Evolutionary conservation across 2,113 vertebrate genomes (phyloP).

Genomic region (Anguilla japonica): DNA sequence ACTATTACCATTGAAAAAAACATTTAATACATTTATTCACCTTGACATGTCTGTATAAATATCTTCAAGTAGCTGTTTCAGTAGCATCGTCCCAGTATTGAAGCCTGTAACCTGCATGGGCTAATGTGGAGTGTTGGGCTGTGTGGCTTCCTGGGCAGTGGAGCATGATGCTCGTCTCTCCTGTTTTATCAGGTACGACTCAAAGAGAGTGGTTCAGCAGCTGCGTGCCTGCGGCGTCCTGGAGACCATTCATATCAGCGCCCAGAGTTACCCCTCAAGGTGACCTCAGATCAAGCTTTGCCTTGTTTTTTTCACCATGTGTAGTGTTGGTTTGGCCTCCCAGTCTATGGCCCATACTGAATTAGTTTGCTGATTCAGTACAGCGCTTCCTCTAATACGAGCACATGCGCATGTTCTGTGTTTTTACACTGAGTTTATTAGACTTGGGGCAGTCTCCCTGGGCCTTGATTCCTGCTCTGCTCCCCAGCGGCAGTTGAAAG

Average conservation of each 20-base stretch:
- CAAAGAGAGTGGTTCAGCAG: constrained; percentile 88
- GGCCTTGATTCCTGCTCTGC: not conserved
- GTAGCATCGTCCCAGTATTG: not conserved
- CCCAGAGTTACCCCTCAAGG: constrained; percentile 96
- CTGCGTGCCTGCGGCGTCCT: constrained; percentile 92
- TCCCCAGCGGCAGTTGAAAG: not conserved
- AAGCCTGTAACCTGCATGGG: not conserved
- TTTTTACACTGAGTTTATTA: not conserved
- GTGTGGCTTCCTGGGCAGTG: not conserved
- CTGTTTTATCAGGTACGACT: constrained; percentile 78
- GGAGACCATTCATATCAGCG: constrained; percentile 92
- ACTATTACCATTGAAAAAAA: not conserved
- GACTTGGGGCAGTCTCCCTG: not conserved
- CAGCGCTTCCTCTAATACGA: too few relatives aligned
- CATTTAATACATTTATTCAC: not conserved
- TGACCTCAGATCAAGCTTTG: constrained; percentile 31
- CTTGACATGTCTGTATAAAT: not conserved
- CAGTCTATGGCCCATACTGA: not conserved
- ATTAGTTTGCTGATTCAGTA: not conserved
- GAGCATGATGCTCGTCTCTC: not conserved
- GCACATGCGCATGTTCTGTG: not conserved
- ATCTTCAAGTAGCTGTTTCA: not conserved
- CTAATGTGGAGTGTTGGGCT: not conserved
- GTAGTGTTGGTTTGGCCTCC: not conserved
- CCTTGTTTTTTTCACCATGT: not conserved